A percentile compares a stretch with the other conserved stretches of the same genome.
Conservation (phyloP, 2,113 vertebrate genomes). For the Thalassoma bifasciatum region DNA sequence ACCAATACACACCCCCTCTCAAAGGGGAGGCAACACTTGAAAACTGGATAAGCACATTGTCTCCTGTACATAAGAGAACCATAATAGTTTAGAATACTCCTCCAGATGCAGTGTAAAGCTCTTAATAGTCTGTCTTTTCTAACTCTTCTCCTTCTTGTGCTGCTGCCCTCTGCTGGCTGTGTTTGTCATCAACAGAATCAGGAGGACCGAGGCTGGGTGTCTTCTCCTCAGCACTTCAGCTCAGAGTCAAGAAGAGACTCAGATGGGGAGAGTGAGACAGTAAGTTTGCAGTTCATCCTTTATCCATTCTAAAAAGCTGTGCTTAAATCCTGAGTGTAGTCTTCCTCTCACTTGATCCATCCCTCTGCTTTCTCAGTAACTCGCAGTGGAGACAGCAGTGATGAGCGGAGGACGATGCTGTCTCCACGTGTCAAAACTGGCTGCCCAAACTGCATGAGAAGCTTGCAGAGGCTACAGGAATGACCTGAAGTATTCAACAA, state of each 20-base stretch:
- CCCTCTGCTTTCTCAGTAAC: conserved; percentile 59
- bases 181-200: conserved; percentile 84
- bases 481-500: conserved; percentile 13
- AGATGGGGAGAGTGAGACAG: conserved; percentile 92
- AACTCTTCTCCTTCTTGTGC: conserved; percentile 48
- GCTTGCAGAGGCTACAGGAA: conserved; percentile 28
- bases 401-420: conserved; percentile 23
- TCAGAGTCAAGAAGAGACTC: conserved; percentile 88
- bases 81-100: no score
- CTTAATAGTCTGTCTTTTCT: neutral
- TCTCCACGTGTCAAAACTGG: conserved; percentile 29
- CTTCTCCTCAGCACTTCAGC: conserved; percentile 93
- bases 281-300: conserved; percentile 80
- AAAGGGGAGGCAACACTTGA: neutral
- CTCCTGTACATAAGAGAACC: neutral
- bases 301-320: neutral
- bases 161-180: conserved; percentile 81
- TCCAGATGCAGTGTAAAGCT: no score
- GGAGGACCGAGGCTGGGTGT: conserved; percentile 95
- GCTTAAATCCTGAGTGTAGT: no score
- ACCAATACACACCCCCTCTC: neutral
- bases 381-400: conserved; percentile 23
- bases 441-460: conserved; percentile 52
- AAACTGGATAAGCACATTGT: neutral
- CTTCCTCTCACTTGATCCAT: neutral